Conservation (phyloP, 1,140 invertebrate genomes). For the Pachyrhynchus sulphureomaculatus region DNA sequence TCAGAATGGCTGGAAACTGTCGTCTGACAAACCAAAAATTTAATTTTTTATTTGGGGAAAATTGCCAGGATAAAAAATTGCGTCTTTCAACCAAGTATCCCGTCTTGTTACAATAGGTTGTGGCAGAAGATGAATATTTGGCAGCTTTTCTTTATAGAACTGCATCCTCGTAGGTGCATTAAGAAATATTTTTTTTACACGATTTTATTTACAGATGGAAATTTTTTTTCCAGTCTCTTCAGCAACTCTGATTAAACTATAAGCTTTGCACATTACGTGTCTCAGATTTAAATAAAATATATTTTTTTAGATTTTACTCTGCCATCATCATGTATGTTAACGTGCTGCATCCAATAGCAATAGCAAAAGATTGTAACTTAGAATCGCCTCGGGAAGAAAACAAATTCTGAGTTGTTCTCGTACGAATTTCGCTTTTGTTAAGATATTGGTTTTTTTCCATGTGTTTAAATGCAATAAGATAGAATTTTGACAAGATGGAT, state of each 20-base stretch:
- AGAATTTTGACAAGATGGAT: background rate
- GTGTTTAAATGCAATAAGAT: conserved; percentile 11
- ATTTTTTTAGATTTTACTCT: conserved; percentile 27
- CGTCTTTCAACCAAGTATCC: conserved; percentile 19
- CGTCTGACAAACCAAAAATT: conserved; percentile 3
- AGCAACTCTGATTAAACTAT: conserved; percentile 23
- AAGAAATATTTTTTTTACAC: too few relatives aligned
- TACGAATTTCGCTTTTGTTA: conserved; percentile 7
- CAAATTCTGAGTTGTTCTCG: conserved; percentile 1
- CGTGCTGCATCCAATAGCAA: conserved; percentile 24
- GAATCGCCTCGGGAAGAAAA: conserved; percentile 4
- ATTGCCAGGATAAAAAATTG: conserved; percentile 22
- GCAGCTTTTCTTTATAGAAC: conserved; percentile 11
- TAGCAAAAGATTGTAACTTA: conserved; percentile 21
- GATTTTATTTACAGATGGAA: conserved; percentile 18
- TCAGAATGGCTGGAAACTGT: background rate
- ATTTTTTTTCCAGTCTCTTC: conserved; percentile 24
- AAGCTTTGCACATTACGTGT: conserved; percentile 27
- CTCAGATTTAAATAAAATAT: conserved; percentile 27
- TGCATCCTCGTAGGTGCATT: conserved; percentile 17
- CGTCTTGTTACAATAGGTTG: conserved; percentile 13
- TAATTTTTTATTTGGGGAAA: conserved; percentile 5
- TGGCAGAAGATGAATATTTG: conserved; percentile 7
- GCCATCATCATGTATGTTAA: conserved; percentile 29
- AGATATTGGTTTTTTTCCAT: too few relatives aligned